Base-by-base conservation (phyloP, 1,140 invertebrate species). In the Zelostemma sp. region DNA sequence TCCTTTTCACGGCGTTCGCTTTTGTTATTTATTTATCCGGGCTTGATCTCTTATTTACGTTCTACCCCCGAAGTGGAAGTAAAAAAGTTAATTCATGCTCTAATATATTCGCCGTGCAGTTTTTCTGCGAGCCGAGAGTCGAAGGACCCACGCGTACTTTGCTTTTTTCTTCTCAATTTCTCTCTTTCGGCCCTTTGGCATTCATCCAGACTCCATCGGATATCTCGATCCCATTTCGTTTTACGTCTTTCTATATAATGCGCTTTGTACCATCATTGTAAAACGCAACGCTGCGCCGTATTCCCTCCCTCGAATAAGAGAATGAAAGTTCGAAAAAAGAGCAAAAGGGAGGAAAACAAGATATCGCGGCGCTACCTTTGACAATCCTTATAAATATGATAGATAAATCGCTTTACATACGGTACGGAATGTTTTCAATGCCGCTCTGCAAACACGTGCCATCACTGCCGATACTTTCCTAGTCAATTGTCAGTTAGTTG, bases 231-330 rank as follows among this genome's bases (percentile, higher is more conserved):
- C 65, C 75, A 76, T 81, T 80, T 74, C 73, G 69, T 57, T 79
- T 79, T 77, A 79, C 74, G 74, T 78, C 78, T 80, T 74, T 77
- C 73, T 80, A 80, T 64, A 80, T 80, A 80, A 81, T 79, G 67
- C 73, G 68, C 78, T 72, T 79, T 80, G 79, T 80, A 77, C 56
- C 72, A 64, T 75, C 69, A 46, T 12, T 78, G 73, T 67, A 56
- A 41, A 65, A 55, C 33, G 63, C 50, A 35, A 50, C 57, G 51
- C 43, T 71, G 60, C 28, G 50, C 21, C 68, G 31, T 54, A 57
- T 58, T 54, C 47, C 45, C 59, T 53, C 56, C 35, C 45, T 53
- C 19, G 15, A 38, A 31, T 17, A 45, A 54, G 54, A 45, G 46
- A 41, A 61, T 41, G 57, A 47, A 53, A 31, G 12, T 6, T 5